phyloP scores from a whole-genome alignment of 2,888 invertebrate species.

The Thera obeliscata region DNA sequence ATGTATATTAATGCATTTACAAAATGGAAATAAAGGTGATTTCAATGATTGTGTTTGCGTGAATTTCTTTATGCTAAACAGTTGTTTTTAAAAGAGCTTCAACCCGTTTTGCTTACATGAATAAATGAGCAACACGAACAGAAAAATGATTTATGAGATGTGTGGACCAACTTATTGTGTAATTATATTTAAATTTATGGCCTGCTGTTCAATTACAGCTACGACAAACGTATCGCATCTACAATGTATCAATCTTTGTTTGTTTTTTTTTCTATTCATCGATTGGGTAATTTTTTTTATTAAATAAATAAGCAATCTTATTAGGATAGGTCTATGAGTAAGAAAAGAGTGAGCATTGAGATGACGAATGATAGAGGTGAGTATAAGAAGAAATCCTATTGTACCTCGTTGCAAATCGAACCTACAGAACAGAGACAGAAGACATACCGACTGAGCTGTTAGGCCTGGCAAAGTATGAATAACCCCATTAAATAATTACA shows the following conservation, averaged over 20 bases:
- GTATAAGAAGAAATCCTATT: too few relatives aligned
- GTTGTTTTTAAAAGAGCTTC: slow-evolving; percentile 21
- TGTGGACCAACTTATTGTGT: slow-evolving; percentile 17
- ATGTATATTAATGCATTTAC: neutral
- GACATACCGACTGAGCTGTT: too few relatives aligned
- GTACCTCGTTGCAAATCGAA: too few relatives aligned
- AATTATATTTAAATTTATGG: neutral
- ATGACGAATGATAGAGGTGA: too few relatives aligned
- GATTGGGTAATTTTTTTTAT: too few relatives aligned
- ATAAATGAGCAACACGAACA: slow-evolving; percentile 28
- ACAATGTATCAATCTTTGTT: neutral
- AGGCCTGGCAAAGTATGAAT: too few relatives aligned
- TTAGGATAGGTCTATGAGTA: too few relatives aligned
- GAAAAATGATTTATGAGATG: slow-evolving; percentile 31
- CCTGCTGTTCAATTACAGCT: neutral
- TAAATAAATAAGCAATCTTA: too few relatives aligned
- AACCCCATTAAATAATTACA: too few relatives aligned
- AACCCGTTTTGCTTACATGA: slow-evolving; percentile 19
- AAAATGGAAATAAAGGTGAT: neutral
- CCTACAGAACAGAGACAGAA: too few relatives aligned
- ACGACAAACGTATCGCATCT: neutral
- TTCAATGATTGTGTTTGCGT: slow-evolving; percentile 18
- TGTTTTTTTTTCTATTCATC: too few relatives aligned
- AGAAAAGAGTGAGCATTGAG: too few relatives aligned
- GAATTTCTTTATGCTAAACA: slow-evolving; percentile 23